phyloP scores from a whole-genome alignment of 2,888 invertebrate species.

The Lasius platythorax region DNA sequence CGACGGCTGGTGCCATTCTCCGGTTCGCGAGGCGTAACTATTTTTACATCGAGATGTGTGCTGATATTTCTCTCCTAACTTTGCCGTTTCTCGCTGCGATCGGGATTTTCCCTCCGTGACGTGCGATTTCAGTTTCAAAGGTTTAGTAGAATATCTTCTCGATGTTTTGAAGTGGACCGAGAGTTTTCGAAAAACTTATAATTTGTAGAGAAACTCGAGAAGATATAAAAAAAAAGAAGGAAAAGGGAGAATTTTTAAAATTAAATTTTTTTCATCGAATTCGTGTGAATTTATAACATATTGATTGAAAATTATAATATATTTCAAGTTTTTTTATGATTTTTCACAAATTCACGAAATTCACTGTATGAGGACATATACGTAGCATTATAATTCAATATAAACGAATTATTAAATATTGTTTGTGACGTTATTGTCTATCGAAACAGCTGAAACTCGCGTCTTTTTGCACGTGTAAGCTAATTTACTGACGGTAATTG shows the following conservation, averaged over 20 bases:
- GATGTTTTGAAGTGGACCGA: neutral
- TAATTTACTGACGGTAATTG: constrained; percentile 10
- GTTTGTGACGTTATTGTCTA: neutral
- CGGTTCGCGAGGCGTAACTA: constrained; percentile 50
- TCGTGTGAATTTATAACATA: neutral
- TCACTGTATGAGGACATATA: neutral
- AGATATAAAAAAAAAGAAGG: neutral
- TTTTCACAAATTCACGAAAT: neutral
- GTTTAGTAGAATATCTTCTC: neutral
- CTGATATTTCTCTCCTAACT: constrained; percentile 36
- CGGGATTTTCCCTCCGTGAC: neutral
- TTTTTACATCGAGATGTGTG: constrained; percentile 69
- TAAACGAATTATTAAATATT: constrained; percentile 5
- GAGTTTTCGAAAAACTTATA: constrained; percentile 10
- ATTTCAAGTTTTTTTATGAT: neutral
- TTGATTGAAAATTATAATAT: neutral
- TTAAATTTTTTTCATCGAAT: neutral
- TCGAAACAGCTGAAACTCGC: neutral
- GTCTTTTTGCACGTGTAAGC: neutral
- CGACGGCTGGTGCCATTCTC: constrained; percentile 25
- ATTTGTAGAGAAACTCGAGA: neutral
- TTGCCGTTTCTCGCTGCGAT: constrained; percentile 14
- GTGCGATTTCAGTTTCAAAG: constrained; percentile 32
- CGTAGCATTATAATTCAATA: neutral
- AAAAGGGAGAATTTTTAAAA: neutral